Base-by-base conservation (phyloP, 2,113 vertebrate genomes). In the Talpa occidentalis region DNA sequence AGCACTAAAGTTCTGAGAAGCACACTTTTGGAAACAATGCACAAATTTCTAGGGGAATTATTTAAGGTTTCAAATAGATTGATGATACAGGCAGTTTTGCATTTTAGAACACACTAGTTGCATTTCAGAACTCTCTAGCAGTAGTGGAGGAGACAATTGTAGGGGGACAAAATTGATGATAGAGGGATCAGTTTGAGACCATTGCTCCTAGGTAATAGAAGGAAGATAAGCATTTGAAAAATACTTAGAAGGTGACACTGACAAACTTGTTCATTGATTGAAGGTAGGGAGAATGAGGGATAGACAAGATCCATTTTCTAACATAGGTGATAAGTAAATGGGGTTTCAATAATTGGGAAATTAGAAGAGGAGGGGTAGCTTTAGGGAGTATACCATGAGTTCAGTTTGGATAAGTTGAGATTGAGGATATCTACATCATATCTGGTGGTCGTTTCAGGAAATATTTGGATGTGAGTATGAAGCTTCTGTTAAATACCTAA, bases 111-210 rank as follows among this genome's bases (percentile, higher is more conserved):
- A 83, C 9, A 66, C 22, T 56, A 69, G n/a, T 54, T 80, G 47
- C 44, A 95, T 76, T 80, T 88, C 83, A 94, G 52, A 91, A 77
- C 15, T 89, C 15, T 89, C 67, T 16, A 52, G 24, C 8, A 49
- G 35, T 26, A 16, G 22, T 60, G 5, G 35, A n/a, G 37, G 40
- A 90, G 37, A 56, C 40, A 22, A 73, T 11, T 70, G 60, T 11
- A 87, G 49, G n/a, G 42, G 76, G 28, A 85, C 77, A 91, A 44
- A 80, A 70, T 10, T 77, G 30, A 66, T 30, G 32, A 32, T 49
- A 84, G 52, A 74, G 64, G 67, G 49, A 32, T 32, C 19, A 24
- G 16, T 35, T 76, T 52, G 24, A 73, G 73, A 17, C 1, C 37
- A 52, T 16, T 89, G 44, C 9, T 37, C 5, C 35, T 69, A 67